Percentiles rank a stretch among this genome's conserved stretches.
Evolutionary conservation across 2,888 invertebrate species (phyloP).

Genomic region (Noctua fimbriata): DNA sequence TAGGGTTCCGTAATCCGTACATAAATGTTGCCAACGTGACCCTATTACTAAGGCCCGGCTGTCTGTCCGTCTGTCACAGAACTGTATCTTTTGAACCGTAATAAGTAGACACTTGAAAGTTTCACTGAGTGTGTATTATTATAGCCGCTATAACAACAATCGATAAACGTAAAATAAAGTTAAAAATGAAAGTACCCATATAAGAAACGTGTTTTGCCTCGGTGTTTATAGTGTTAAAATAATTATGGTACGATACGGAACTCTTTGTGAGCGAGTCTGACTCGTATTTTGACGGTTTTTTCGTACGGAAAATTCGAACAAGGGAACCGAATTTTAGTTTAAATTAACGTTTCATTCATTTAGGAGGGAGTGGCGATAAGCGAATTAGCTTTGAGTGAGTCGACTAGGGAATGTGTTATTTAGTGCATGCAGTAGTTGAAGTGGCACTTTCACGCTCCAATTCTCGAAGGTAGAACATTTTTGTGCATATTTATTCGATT

Average conservation of each 20-base stretch:
- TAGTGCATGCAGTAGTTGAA: slow-evolving; percentile 26
- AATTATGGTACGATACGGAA: neutral
- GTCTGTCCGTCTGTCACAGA: neutral
- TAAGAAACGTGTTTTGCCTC: neutral
- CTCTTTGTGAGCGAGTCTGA: neutral
- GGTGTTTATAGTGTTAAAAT: neutral
- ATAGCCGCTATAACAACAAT: neutral
- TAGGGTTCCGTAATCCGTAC: neutral
- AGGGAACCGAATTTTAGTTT: slow-evolving; percentile 54
- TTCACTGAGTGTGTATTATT: neutral
- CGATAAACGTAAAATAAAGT: neutral
- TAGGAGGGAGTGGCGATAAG: slow-evolving; percentile 22
- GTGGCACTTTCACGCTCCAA: slow-evolving; percentile 19
- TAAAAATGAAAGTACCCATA: neutral
- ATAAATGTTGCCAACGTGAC: neutral
- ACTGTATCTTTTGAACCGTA: neutral
- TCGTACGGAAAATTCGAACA: slow-evolving; percentile 58
- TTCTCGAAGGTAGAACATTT: slow-evolving; percentile 20
- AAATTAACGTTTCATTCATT: slow-evolving; percentile 58
- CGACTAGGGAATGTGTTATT: slow-evolving; percentile 34
- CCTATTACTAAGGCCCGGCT: neutral
- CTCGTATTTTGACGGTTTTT: slow-evolving; percentile 31
- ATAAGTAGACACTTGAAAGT: neutral
- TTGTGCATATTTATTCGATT: slow-evolving; percentile 8
- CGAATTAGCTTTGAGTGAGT: slow-evolving; percentile 32